Evolutionary conservation across 2,888 invertebrate genomes (phyloP), one percentile per base, ranked within the genome.

Genomic region (Sminthurinus aureus): DNA sequence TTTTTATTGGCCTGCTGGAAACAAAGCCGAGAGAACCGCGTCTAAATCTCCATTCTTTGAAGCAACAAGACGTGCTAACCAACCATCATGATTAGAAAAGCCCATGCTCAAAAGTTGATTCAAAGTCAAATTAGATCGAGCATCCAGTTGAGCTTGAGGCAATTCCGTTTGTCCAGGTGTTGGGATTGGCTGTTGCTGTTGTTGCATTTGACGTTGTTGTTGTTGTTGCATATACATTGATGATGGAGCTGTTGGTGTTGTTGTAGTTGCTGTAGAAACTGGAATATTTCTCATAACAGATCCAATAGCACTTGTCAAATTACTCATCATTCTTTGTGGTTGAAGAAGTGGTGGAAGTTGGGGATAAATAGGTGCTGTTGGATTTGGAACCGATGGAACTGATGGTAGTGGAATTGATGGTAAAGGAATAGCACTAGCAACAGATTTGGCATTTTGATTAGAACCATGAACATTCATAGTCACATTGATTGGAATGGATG

Each of bases 81-180:
- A 87, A 15, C 87, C 87, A 22, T 86, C 87, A 81, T 87, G 85
- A 69, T 88, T 88, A 18, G 87, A 87, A 74, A 88, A 88, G 9
- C 88, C 88, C 88, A 88, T 88, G 73, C 86, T 86, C 71, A 88
- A 78, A 38, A 88, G 67, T 71, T 88, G 88, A 69, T 87, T 87
- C 78, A 88, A 73, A 26, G 87, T 87, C 24, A 71, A 66, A 0
- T 18, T 80, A 79, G 77, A 77, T 15, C 79, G 58, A n/a, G 80
- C 77, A 38, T 66, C 74, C 20, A 84, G 74, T 15, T 76, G 78
- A 2, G 22, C 64, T 8, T 20, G 38, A 18, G 58, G 52, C 38
- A 51, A 3, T 12, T 51, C 75, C 64, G 69, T 80, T 8, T 75
- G 69, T 20, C 26, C 26, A 38, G 50, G 52, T 79, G 80, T 20